phyloP scores from a whole-genome alignment of 2,113 vertebrate genomes.

The Microtus richardsoni region DNA sequence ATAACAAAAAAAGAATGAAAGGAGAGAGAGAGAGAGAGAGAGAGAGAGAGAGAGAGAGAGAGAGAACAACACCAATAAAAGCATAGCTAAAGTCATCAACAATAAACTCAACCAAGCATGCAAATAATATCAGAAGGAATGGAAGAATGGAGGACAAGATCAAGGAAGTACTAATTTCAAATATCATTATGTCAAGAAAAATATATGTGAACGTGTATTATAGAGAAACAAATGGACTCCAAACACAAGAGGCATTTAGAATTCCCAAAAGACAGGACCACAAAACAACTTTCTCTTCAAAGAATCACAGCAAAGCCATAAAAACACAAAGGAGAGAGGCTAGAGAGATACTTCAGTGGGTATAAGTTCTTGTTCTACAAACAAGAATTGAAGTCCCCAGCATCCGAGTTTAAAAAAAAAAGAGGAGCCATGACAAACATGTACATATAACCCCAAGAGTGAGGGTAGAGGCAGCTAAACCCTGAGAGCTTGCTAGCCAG shows the following conservation, averaged over 20 bases:
- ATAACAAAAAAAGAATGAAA: not conserved
- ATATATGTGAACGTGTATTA: not conserved
- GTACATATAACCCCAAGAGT: not conserved
- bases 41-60: too few relatives aligned
- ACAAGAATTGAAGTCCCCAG: not conserved
- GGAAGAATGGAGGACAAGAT: not conserved
- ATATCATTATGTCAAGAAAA: not conserved
- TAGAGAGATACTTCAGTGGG: not conserved
- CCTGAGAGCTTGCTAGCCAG: not conserved
- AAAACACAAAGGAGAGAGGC: not conserved
- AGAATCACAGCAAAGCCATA: not conserved
- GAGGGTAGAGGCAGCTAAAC: not conserved
- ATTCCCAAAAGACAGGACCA: not conserved
- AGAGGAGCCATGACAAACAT: not conserved
- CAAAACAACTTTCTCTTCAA: not conserved
- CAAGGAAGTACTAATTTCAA: not conserved
- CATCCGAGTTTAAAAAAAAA: not conserved
- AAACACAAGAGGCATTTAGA: not conserved
- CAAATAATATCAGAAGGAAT: not conserved
- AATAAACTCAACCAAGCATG: not conserved
- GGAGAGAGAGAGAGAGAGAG: too few relatives aligned
- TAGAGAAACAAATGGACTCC: not conserved
- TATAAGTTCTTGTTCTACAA: not conserved
- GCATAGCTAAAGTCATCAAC: not conserved
- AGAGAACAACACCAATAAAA: not conserved